These are phyloP conservation scores for Cottus gobio DNA, from an alignment of 2,113 vertebrate genomes.

Conservation along the genomic window DNA sequence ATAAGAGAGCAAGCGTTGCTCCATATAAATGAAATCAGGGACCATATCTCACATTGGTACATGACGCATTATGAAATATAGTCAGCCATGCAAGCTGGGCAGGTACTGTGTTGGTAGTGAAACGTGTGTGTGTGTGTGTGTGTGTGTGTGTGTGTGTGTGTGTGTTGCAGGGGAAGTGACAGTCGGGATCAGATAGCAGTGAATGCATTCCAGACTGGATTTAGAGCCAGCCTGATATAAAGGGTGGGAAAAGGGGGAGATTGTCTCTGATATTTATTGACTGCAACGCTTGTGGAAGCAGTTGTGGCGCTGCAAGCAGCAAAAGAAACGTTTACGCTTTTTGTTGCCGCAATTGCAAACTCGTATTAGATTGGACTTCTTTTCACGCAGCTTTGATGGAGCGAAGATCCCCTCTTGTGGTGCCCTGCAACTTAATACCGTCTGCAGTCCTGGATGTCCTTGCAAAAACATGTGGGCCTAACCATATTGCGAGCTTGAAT, in stretches of 20 bases:
- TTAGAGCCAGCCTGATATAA: constrained; percentile 67
- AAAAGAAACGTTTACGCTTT: constrained; percentile 41
- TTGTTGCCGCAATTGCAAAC: constrained; percentile 11
- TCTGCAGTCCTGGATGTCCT: neutral
- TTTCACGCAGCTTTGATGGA: constrained; percentile 11
- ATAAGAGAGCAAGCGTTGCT: constrained; percentile 69
- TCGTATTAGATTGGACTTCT: constrained; percentile 5
- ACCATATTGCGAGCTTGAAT: constrained; percentile 24
- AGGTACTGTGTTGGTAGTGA: constrained; percentile 35
- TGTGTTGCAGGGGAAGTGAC: constrained; percentile 46
- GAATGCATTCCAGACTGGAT: constrained; percentile 71
- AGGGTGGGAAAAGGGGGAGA: constrained; percentile 48
- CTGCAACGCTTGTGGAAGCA: constrained; percentile 32
- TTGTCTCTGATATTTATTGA: constrained; percentile 73
- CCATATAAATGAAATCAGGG: constrained; percentile 74
- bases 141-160: constrained; percentile 17
- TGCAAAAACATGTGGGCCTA: neutral
- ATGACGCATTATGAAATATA: constrained; percentile 72
- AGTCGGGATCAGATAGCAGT: constrained; percentile 71
- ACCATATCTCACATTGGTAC: constrained; percentile 69
- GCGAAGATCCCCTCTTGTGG: neutral
- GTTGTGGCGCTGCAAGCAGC: neutral
- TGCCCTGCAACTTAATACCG: neutral
- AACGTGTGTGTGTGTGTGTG: constrained; percentile 7
- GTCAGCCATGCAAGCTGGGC: constrained; percentile 56